phyloP scores from a whole-genome alignment of 2,797 vertebrate species.

The Karalla daura region DNA sequence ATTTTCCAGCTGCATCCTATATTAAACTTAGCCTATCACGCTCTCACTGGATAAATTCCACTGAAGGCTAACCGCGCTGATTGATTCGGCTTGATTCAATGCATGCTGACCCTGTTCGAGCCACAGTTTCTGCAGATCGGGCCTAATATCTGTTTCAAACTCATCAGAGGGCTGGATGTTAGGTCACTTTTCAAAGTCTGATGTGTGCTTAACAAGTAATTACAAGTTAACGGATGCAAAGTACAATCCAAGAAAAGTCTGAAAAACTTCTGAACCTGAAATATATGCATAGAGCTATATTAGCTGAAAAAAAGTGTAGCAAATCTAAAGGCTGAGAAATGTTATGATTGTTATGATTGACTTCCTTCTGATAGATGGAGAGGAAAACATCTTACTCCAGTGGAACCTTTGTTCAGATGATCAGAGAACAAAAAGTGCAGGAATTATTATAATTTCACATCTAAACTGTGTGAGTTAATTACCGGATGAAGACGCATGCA shows the following conservation, averaged over 20 bases:
- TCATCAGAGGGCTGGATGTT: conserved; percentile 73
- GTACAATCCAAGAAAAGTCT: conserved; percentile 26
- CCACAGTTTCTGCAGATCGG: conserved; percentile 64
- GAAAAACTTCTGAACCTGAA: conserved; percentile 36
- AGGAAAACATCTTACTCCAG: conserved; percentile 18
- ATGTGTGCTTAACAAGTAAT: conserved; percentile 61
- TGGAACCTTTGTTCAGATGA: conserved; percentile 22
- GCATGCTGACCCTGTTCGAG: conserved; percentile 73
- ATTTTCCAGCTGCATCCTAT: conserved; percentile 74
- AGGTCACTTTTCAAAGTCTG: conserved; percentile 69
- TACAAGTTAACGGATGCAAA: conserved; percentile 62
- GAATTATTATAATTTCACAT: conserved; percentile 63
- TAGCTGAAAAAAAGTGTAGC: conserved; percentile 6
- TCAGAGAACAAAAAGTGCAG: conserved; percentile 16
- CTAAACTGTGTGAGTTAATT: conserved; percentile 74
- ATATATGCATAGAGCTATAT: too few relatives aligned
- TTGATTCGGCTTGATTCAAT: conserved; percentile 80
- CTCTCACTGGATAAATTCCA: conserved; percentile 76
- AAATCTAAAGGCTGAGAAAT: conserved; percentile 31
- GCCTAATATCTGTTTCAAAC: conserved; percentile 67
- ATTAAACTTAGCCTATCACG: conserved; percentile 74
- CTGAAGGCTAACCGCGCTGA: conserved; percentile 79
- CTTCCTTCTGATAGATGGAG: conserved; percentile 28
- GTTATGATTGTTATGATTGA: conserved; percentile 13
- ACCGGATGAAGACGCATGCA: conserved; percentile 61